Evolutionary conservation across 2,888 invertebrate species (phyloP), one percentile per base, ranked within the genome.

Genomic region (Callyntrura guangdongensis): DNA sequence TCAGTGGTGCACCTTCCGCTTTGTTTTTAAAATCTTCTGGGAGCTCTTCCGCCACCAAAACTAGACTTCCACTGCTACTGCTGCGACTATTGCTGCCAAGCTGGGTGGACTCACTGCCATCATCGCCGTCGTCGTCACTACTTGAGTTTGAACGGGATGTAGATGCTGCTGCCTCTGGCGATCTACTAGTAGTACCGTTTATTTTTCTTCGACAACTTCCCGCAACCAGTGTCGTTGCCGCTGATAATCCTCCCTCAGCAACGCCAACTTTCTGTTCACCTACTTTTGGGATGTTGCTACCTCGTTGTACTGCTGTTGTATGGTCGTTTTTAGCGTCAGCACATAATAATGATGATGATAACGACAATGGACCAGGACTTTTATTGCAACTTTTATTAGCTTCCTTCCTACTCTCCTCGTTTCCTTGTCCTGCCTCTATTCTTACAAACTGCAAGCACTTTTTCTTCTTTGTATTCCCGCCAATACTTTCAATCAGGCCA

Each of bases 51-150:
- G 74, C 49, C 20, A 61, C 81, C 45, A 88, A 56, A 20, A 88
- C 82, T 74, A 87, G 74, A 69, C 91, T 91, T 61, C 91, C 91
- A 74, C 86, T 77, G 53, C 90, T 89, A 22, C 91, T 89, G 36
- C 89, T 89, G 3, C 83, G 67, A 45, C 89, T 86, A 0, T 69
- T 36, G 17, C 89, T 86, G 56, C 67, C 79, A 72, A 79, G 27
- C 49, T 84, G 72, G 85, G 89, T 83, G 20, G 86, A 88, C 12
- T 69, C 86, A 27, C 87, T 91, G 61, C 81, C 81, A 25, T 90
- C 86, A 20, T 91, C 89, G 27, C 77, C 59, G 56, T 56, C 14
- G 45, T 79, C 36, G 3, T 64, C 77, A 59, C 88, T 82, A 49
- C 72, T 64, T 36, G 47, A 64, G 20, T 61, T 87, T 17, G 49